A percentile compares a stretch with the other conserved stretches of the same genome.
Conservation (phyloP, 2,113 vertebrate species). For the Climacteris rufus region DNA sequence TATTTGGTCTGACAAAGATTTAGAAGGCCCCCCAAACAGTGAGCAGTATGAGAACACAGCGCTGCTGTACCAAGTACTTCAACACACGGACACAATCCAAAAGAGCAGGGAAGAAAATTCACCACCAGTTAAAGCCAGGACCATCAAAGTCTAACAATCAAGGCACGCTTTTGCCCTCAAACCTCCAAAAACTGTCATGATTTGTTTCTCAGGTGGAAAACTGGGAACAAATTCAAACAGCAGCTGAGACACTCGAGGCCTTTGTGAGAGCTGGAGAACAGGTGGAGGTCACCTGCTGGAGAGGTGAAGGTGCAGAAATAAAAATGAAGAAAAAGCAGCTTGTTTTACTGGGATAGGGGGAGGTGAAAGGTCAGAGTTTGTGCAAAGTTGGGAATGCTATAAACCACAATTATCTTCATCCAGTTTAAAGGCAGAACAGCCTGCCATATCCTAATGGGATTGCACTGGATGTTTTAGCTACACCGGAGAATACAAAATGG, state of each 20-base stretch:
- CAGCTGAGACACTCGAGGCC: accelerated
- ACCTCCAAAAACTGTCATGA: accelerated
- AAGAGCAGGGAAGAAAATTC: background rate
- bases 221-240: background rate
- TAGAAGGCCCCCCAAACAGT: background rate
- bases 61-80: background rate
- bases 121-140: background rate
- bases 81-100: background rate
- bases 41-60: background rate
- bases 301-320: background rate
- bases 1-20: background rate
- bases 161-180: background rate
- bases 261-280: background rate
- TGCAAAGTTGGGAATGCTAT: background rate
- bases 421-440: background rate
- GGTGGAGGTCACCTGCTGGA: background rate
- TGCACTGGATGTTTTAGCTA: background rate
- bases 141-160: background rate
- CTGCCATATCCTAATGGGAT: background rate
- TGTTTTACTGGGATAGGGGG: background rate
- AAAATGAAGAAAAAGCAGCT: background rate
- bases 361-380: background rate
- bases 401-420: background rate
- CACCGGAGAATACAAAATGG: background rate
- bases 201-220: background rate